Evolutionary conservation across 2,113 vertebrate genomes (phyloP).

Genomic region (Pseudorhombus dupliciocellatus): DNA sequence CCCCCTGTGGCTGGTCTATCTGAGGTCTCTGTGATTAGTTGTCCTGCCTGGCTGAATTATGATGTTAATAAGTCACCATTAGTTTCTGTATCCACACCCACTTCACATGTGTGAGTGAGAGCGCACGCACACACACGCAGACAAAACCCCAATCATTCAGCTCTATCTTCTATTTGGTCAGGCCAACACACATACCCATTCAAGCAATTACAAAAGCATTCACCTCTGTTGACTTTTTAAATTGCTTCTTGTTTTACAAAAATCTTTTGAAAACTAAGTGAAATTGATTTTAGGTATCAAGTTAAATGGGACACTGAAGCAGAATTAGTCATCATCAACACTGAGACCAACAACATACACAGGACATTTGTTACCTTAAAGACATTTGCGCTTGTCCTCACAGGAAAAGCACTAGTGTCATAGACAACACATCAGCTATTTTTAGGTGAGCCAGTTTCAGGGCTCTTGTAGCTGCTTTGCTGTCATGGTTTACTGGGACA

Average conservation of each 20-base stretch:
- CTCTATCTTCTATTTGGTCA: conserved; percentile 3
- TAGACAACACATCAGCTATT: not conserved
- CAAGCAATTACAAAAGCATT: conserved; percentile 2
- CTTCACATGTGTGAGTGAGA: conserved; percentile 46
- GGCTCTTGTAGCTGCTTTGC: not conserved
- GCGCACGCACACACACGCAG: conserved; percentile 6
- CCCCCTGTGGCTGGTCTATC: conserved; percentile 70
- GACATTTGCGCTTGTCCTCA: not conserved
- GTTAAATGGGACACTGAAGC: not conserved
- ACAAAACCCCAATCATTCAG: conserved; percentile 11
- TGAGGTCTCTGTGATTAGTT: conserved; percentile 78
- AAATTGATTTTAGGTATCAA: not conserved
- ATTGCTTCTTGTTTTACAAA: conserved; percentile 9
- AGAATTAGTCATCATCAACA: conserved; percentile 1
- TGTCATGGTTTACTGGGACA: not conserved
- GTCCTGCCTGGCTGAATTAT: conserved; percentile 78
- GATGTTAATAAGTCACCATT: conserved; percentile 81
- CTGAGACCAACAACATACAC: not conserved
- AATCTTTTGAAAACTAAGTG: conserved; percentile 6
- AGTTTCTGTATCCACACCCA: conserved; percentile 62
- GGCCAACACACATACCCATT: conserved; percentile 1
- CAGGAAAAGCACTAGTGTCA: not conserved
- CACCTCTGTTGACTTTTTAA: not conserved
- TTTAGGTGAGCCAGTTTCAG: conserved; percentile 6
- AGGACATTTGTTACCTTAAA: not conserved